phyloP scores from a whole-genome alignment of 2,797 vertebrate species.

The Threskiornis aethiopicus region DNA sequence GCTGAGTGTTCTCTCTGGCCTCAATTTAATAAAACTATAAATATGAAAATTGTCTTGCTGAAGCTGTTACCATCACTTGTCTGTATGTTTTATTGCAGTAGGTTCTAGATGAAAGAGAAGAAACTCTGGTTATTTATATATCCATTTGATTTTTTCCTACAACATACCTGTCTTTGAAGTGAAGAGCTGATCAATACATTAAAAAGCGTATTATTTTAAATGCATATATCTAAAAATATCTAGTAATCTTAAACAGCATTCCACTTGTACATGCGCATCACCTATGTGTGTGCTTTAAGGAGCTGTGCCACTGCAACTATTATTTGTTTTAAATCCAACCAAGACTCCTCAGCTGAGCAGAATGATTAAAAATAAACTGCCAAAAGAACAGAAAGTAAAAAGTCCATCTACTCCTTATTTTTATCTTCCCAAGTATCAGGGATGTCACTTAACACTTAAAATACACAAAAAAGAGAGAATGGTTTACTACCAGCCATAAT shows the following conservation, averaged over 20 bases:
- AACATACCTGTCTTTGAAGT: neutral
- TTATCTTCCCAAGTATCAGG: neutral
- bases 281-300: neutral
- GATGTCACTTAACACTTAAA: neutral
- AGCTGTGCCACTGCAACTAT: neutral
- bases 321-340: neutral
- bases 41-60: neutral
- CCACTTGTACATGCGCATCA: neutral
- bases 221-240: neutral
- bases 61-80: neutral
- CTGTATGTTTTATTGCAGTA: neutral
- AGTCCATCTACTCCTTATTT: neutral
- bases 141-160: neutral
- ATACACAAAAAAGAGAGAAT: neutral
- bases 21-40: neutral
- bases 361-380: neutral
- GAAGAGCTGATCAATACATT: neutral
- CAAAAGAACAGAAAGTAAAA: neutral
- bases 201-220: neutral
- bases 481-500: neutral
- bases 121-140: neutral
- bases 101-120: neutral
- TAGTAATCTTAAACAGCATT: neutral
- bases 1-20: neutral
- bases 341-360: neutral